Conservation (phyloP, 2,113 vertebrate species). For the Cinclus mexicanus region DNA sequence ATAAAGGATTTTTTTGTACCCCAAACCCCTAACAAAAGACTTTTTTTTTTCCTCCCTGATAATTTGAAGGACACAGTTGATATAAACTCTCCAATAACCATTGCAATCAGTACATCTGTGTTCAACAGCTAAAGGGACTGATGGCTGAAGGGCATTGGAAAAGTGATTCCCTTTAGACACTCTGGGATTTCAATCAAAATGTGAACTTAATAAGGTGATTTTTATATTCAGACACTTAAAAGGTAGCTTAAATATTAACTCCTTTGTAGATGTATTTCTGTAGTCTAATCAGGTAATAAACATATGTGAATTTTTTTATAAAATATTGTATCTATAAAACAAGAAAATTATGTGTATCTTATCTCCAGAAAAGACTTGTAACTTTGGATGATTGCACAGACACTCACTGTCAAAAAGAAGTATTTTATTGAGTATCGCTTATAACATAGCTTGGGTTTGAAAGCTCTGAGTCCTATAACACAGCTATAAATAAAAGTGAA, state of each 20-base stretch:
- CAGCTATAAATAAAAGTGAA: neutral
- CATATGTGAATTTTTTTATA: neutral
- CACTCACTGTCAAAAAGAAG: neutral
- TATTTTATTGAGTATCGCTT: neutral
- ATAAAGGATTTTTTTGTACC: neutral
- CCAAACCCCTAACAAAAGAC: fast-evolving
- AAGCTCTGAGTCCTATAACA: neutral
- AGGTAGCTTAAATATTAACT: neutral
- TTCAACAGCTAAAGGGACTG: neutral
- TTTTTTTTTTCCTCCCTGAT: neutral
- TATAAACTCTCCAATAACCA: neutral
- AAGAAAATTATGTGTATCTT: neutral
- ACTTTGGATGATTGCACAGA: neutral
- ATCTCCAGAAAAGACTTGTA: neutral
- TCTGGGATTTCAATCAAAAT: neutral
- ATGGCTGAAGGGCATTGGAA: neutral
- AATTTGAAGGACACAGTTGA: neutral
- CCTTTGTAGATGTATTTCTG: neutral
- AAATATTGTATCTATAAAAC: neutral
- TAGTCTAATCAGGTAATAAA: neutral
- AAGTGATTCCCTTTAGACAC: neutral
- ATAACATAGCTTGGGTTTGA: neutral
- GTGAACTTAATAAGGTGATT: neutral
- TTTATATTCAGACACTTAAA: neutral
- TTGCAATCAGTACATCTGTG: neutral